Evolutionary conservation across 2,797 vertebrate species (phyloP), one percentile per base, ranked within the genome.

Genomic region (Nannoperca australis): DNA sequence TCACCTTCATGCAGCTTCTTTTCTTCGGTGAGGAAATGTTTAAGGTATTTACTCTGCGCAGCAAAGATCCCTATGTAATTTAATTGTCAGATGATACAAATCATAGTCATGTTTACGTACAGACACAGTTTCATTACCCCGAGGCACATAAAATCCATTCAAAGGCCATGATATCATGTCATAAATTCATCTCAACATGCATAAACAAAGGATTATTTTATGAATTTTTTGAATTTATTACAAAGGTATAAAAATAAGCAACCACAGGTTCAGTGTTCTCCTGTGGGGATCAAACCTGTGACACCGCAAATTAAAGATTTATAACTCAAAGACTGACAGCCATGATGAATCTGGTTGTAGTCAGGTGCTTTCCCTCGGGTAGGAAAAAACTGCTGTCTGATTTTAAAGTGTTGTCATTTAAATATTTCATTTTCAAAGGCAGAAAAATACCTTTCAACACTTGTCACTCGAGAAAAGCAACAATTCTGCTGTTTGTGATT

Each of bases 1-100:
- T 96, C 97, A 96, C 96, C 95, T 95, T 95, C 83, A 90, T 95
- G 93, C 94, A 92, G 90, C 93, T 95, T 91, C 91, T 92, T 95
- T 93, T 94, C 93, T 93, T 78, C 86, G 89, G 88, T 22, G 24
- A 42, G 75, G 67, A 70, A 65, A 63, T 38, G 71, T 88, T 91
- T 61, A 70, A 80, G 81, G 66, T 83, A 73, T 88, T 85, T 90
- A 53, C 63, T 56, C 64, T 17, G 51, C 6, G 30, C 10, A 5
- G 72, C 42, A 66, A 64, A 67, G 71, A 38, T 54, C 64, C 32
- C 72, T 58, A 0, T 83, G 86, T 84, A 72, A 87, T 91, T 91
- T 90, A 79, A 86, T 84, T 78, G 86, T 90, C 78, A 86, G 42
- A 82, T 82, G 88, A 88, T 78, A 82, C 73, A 79, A 85, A 84